Base-by-base conservation (phyloP, 2,888 invertebrate genomes). In the Drosophila suboccidentalis region DNA sequence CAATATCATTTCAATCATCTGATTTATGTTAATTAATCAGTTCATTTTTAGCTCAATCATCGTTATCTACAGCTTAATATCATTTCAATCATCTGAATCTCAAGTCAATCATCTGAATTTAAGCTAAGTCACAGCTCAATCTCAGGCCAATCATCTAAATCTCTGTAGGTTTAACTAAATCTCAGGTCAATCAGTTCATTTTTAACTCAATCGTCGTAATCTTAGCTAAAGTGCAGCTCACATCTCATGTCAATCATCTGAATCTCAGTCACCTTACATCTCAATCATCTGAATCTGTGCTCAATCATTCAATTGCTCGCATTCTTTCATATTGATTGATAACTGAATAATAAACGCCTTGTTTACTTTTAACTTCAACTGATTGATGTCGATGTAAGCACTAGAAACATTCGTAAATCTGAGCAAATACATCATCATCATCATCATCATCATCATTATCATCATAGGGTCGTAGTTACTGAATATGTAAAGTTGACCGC, bases 401-500 rank as follows among this genome's bases (percentile, higher is more conserved):
- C 4, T 26, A 46, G n/a, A 22, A 17, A 2, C 17, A 13, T 34
- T 3, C 8, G 19, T 11, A 17, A 19, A 38, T 38, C 4, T 13
- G 13, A 38, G n/a, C 36, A 1, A n/a, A 10, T 10, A 47, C 29
- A 29, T 32, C 29, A 15, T 3, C 10, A 17, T 9, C n/a, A 26
- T 6, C 29, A 47, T 11, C 26, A 8, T n/a, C 1, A n/a, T 8
- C 49, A 11, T 4, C 19, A 34, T 19, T 4, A n/a, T 13, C 19
- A 9, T 19, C 34, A 50, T 11, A 29, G 46, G 11, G 29, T 47
- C 1, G 3, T 15, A 26, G 10, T 36, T 26, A 39, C 47, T 57
- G 59, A 62, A 49, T 58, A 26, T 26, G 26, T 26, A 26, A 61
- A 81, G 50, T 75, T 69, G 51, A 51, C 87, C 61, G 75, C 67